Evolutionary conservation across 2,888 invertebrate genomes (phyloP).

Genomic region (Drosophila monieri): DNA sequence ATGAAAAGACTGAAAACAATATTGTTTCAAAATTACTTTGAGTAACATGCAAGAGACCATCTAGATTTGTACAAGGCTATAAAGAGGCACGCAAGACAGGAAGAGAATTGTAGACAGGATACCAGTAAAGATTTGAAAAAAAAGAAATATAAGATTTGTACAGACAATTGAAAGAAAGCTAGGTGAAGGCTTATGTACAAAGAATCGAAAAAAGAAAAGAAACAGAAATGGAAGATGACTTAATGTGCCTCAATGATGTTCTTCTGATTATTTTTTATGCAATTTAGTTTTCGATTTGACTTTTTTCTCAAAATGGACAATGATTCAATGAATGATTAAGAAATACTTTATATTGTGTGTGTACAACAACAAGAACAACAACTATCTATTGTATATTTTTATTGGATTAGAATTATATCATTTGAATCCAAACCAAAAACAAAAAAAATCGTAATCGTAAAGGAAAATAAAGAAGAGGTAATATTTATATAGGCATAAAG

Average conservation of each 20-base stretch:
- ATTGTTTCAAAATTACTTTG: constrained; percentile 24
- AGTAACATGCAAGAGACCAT: constrained; percentile 68
- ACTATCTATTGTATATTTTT: constrained; percentile 71
- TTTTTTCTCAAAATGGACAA: background rate
- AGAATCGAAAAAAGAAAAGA: background rate
- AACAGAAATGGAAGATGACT: background rate
- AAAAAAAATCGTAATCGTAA: constrained; percentile 42
- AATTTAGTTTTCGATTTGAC: background rate
- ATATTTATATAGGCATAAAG: constrained; percentile 38
- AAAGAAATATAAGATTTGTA: constrained; percentile 17
- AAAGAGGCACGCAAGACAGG: constrained; percentile 69
- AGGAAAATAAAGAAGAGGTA: constrained; percentile 28
- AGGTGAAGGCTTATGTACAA: constrained; percentile 30
- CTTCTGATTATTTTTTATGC: background rate
- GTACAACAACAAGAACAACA: constrained; percentile 81
- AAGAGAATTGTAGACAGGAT: constrained; percentile 35
- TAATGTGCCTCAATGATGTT: constrained; percentile 1
- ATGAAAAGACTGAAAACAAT: constrained; percentile 11
- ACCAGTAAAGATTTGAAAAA: constrained; percentile 29
- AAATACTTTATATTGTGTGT: constrained; percentile 46
- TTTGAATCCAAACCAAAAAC: constrained; percentile 55
- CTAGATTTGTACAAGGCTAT: constrained; percentile 66
- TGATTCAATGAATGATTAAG: constrained; percentile 13
- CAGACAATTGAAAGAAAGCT: constrained; percentile 40
- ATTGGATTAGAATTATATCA: constrained; percentile 59